These are phyloP conservation scores for Turdus rufiventris DNA, from an alignment of 2,113 vertebrate genomes.

Conservation along the genomic window DNA sequence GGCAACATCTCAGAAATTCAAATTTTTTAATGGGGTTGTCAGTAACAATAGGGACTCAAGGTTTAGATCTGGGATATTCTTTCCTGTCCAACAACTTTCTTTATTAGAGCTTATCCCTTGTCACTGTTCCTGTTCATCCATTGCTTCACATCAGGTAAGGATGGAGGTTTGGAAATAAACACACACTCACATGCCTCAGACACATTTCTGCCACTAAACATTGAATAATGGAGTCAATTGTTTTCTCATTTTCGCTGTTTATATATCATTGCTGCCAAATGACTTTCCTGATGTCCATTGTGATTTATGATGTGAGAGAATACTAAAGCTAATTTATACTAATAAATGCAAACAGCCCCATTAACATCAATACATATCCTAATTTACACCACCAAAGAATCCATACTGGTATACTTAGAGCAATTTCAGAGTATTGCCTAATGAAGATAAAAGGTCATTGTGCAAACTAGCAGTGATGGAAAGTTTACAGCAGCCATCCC, in stretches of 20 bases:
- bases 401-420: background rate
- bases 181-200: background rate
- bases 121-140: background rate
- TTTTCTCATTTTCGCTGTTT: slow-evolving; percentile 2
- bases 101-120: background rate
- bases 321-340: background rate
- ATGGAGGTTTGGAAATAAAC: background rate
- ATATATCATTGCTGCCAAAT: background rate
- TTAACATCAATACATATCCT: background rate
- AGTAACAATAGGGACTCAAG: background rate
- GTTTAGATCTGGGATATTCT: background rate
- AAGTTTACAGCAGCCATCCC: slow-evolving; percentile 2
- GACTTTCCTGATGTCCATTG: background rate
- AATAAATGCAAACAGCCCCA: slow-evolving; percentile 14
- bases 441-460: slow-evolving; percentile 40
- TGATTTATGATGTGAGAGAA: background rate
- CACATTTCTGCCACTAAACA: background rate
- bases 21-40: background rate
- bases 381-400: background rate
- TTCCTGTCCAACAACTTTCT: background rate
- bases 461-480: background rate
- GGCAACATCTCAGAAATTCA: background rate
- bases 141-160: background rate
- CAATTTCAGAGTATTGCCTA: background rate
- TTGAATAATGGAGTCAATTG: background rate